Evolutionary conservation across 2,888 invertebrate species (phyloP).

Genomic region (Clusia tigrina): DNA sequence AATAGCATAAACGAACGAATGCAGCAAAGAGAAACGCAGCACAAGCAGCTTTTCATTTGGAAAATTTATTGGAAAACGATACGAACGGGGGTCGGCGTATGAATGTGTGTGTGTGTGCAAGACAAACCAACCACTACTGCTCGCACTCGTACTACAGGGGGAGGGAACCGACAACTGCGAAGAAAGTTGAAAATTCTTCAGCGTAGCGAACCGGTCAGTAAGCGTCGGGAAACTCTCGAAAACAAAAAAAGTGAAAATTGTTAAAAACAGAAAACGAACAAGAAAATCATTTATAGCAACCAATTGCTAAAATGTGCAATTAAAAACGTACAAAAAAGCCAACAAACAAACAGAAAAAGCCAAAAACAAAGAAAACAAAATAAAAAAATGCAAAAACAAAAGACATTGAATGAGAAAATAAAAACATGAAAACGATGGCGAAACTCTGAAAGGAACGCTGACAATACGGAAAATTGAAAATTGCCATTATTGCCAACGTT

Average conservation of each 20-base stretch:
- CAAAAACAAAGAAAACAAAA: constrained; percentile 12
- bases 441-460: constrained; percentile 22
- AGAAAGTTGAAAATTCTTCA: too few relatives aligned
- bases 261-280: constrained; percentile 14
- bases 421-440: neutral
- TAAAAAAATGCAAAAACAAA: constrained; percentile 4
- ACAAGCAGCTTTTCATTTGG: too few relatives aligned
- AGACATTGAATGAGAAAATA: neutral
- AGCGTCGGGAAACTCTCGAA: constrained; percentile 7
- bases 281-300: neutral
- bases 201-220: neutral
- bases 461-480: constrained; percentile 21
- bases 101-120: too few relatives aligned
- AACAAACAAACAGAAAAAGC: neutral
- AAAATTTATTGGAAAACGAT: too few relatives aligned
- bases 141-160: too few relatives aligned
- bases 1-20: too few relatives aligned
- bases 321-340: neutral
- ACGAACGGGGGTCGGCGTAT: too few relatives aligned
- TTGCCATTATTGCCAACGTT: too few relatives aligned
- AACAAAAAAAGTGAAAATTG: constrained; percentile 1
- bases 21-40: too few relatives aligned
- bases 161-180: too few relatives aligned
- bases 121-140: too few relatives aligned
- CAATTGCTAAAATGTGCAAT: neutral